A percentile compares a stretch with the other conserved stretches of the same genome.
phyloP scores from a whole-genome alignment of 2,888 invertebrate species.

The Stenolophus ochropezus region DNA sequence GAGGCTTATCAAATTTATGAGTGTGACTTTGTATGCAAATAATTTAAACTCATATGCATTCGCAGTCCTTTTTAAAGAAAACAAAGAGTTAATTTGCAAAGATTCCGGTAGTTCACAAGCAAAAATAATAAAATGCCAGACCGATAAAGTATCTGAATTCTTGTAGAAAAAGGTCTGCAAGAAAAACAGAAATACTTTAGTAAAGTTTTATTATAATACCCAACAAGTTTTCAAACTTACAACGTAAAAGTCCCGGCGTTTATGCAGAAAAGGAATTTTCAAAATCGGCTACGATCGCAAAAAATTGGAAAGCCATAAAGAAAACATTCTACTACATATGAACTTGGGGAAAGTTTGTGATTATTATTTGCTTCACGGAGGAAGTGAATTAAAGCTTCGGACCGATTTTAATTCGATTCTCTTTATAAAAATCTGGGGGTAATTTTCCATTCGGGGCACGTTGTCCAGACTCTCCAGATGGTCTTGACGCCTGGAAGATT shows the following conservation, averaged over 20 bases:
- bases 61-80: neutral
- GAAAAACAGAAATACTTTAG: slow-evolving; percentile 48
- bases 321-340: slow-evolving; percentile 10
- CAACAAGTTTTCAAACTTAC: slow-evolving; percentile 46
- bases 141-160: slow-evolving; percentile 30
- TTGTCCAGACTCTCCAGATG: neutral
- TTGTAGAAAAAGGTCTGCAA: slow-evolving; percentile 12
- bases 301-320: slow-evolving; percentile 19
- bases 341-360: neutral
- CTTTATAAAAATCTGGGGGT: neutral
- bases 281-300: slow-evolving; percentile 41
- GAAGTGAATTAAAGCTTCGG: neutral
- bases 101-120: neutral
- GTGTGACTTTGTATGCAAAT: neutral
- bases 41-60: neutral
- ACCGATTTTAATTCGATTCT: neutral
- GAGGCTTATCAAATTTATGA: neutral
- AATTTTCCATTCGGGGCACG: neutral
- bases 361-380: neutral
- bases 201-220: slow-evolving; percentile 54
- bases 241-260: slow-evolving; percentile 36
- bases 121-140: slow-evolving; percentile 29
- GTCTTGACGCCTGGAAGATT: slow-evolving; percentile 12
- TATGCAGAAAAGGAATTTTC: slow-evolving; percentile 50
- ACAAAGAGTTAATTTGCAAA: neutral